Conservation (phyloP, 53 echinoderm and acorn worm genomes). For the Zoroaster sp. region DNA sequence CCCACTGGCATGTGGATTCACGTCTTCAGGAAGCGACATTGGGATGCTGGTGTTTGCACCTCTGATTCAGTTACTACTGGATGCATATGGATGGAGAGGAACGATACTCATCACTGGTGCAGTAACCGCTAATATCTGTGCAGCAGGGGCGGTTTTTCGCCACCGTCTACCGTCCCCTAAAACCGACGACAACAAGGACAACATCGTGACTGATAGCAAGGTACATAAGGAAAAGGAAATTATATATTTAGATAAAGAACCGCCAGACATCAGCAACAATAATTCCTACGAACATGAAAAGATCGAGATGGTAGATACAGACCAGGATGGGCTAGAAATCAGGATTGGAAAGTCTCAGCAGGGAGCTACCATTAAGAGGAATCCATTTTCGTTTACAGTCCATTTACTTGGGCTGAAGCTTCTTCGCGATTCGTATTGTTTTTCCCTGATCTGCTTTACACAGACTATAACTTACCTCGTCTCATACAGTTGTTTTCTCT, state of each 20-base stretch:
- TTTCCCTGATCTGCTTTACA: not conserved
- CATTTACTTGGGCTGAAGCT: not conserved
- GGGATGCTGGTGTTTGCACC: not conserved
- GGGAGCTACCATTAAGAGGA: not conserved
- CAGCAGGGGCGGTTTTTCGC: not conserved
- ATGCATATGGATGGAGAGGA: slow-evolving; percentile 17
- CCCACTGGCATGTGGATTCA: not conserved
- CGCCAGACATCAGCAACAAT: not conserved
- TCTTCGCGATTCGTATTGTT: not conserved
- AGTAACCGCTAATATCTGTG: not conserved
- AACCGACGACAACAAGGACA: not conserved
- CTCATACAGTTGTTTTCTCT: not conserved
- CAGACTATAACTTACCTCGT: not conserved
- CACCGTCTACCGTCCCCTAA: not conserved
- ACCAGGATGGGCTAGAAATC: not conserved
- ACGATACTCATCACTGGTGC: not conserved
- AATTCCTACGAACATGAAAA: not conserved
- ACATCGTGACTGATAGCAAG: not conserved
- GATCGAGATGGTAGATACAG: not conserved
- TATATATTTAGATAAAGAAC: not conserved
- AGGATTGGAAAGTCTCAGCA: not conserved
- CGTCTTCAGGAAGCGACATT: not conserved
- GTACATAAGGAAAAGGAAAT: not conserved
- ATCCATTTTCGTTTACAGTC: not conserved
- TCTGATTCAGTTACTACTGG: not conserved